Evolutionary conservation across 2,888 invertebrate genomes (phyloP), one percentile per base, ranked within the genome.

Genomic region (Leptopilina drosophilae): DNA sequence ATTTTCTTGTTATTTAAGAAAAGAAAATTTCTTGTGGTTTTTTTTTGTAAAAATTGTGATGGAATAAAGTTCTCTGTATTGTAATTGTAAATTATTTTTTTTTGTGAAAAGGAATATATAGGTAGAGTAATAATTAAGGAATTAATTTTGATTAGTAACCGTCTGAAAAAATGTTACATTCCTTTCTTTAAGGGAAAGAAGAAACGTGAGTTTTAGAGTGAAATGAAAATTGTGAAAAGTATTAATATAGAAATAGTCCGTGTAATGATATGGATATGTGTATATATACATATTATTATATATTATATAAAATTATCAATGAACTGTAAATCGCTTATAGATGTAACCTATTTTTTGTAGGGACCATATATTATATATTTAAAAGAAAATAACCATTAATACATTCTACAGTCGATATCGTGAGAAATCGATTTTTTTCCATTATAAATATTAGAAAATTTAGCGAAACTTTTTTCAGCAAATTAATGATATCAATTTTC

Each of bases 331-430:
- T 56, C 56, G 73, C 73, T 73, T 73, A 73, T 73, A 73, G 73
- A 73, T 73, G 73, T 73, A 73, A 73, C 73, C 73, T 73, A 73
- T 73, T 73, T 73, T 73, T 73, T 73, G 53, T 73, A 73, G 73
- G 73, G 73, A 73, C 56, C 73, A 73, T 69, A 69, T 56, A 33
- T 33, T 33, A 33, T 33, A 33, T 33, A 33, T 33, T 33, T 53
- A 73, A 56, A 33, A 56, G 53, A 73, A 73, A 73, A 59, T 59
- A 59, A 20, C 33, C 53, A n/a, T 46, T 42, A 67, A 49, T 12
- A 69, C 20, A 69, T 73, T 73, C 0, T 20, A 73, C 33, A n/a
- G 33, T 56, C 73, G 33, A 73, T 56, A 73, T 67, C 20, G 67
- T n/a, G 66, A 66, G 42, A 42, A 42, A 66, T 9, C 11, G 11